Evolutionary conservation across 37 sponge, comb jelly and placozoan species (phyloP).

Genomic region (Spongia lamella): DNA sequence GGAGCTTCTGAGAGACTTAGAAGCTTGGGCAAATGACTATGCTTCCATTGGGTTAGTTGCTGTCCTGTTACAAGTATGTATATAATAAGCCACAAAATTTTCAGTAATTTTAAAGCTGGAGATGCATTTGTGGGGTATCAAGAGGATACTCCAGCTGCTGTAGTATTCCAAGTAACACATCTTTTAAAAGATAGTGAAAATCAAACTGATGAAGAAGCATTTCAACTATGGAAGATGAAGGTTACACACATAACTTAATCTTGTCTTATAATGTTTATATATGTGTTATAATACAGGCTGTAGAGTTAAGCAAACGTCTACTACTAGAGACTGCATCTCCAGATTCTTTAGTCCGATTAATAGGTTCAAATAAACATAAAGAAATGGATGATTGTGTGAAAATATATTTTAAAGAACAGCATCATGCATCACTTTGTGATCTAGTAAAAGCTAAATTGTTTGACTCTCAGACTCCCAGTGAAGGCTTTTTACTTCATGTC

Average conservation of each 20-base stretch:
- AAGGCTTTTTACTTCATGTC: constrained; percentile 51
- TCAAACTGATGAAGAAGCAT: too few relatives aligned
- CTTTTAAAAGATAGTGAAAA: neutral
- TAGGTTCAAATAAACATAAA: constrained; percentile 14
- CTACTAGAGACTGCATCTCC: constrained; percentile 67
- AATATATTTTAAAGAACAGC: constrained; percentile 50
- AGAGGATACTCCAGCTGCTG: constrained; percentile 73
- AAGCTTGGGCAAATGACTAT: constrained; percentile 56
- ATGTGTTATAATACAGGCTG: constrained; percentile 26
- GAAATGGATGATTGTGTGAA: neutral
- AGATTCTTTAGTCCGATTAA: constrained; percentile 65
- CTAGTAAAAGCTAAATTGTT: constrained; percentile 8
- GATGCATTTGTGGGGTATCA: constrained; percentile 84
- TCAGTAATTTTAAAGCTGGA: constrained; percentile 19
- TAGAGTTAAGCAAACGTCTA: constrained; percentile 33
- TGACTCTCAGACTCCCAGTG: neutral
- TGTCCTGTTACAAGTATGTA: too few relatives aligned
- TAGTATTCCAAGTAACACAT: constrained; percentile 73
- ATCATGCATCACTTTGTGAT: constrained; percentile 38
- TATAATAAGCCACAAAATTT: too few relatives aligned
- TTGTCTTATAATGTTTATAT: neutral
- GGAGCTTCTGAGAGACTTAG: constrained; percentile 12
- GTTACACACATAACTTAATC: neutral
- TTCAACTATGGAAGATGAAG: too few relatives aligned
- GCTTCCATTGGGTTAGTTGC: neutral